phyloP scores from a whole-genome alignment of 2,113 vertebrate species.

The Chaetops frenatus region DNA sequence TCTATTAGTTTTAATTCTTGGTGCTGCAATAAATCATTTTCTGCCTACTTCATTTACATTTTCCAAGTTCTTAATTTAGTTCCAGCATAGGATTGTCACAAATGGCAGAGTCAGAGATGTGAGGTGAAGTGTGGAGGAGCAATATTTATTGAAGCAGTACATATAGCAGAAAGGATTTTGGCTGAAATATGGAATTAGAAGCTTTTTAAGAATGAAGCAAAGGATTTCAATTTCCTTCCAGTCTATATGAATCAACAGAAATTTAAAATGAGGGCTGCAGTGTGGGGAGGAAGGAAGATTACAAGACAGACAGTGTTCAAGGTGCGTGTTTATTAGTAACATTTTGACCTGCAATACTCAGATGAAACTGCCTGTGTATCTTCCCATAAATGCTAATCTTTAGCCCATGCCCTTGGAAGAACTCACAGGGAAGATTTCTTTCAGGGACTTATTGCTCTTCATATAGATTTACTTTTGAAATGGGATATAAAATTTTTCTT shows the following conservation, averaged over 20 bases:
- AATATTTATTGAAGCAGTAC: not conserved
- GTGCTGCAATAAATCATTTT: slow-evolving; percentile 35
- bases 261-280: slow-evolving; percentile 38
- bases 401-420: slow-evolving; percentile 19
- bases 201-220: slow-evolving; percentile 38
- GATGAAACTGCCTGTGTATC: slow-evolving; percentile 10
- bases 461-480: slow-evolving; percentile 24
- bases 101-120: not conserved
- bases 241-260: slow-evolving; percentile 22
- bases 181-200: slow-evolving; percentile 1
- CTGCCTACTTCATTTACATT: slow-evolving; percentile 23
- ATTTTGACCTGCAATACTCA: slow-evolving; percentile 31
- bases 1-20: slow-evolving; percentile 35
- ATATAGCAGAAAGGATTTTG: not conserved
- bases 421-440: slow-evolving; percentile 2
- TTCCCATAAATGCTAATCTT: slow-evolving; percentile 56
- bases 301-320: not conserved
- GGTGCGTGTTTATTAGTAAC: slow-evolving; percentile 41
- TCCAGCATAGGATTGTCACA: not conserved
- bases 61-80: slow-evolving; percentile 46
- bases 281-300: slow-evolving; percentile 17
- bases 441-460: not conserved
- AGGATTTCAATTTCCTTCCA: slow-evolving; percentile 41
- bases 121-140: not conserved
- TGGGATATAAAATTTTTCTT: not conserved